These are phyloP conservation scores for Callospermophilus lateralis DNA, from an alignment of 2,113 vertebrate genomes.

Conservation along the genomic window DNA sequence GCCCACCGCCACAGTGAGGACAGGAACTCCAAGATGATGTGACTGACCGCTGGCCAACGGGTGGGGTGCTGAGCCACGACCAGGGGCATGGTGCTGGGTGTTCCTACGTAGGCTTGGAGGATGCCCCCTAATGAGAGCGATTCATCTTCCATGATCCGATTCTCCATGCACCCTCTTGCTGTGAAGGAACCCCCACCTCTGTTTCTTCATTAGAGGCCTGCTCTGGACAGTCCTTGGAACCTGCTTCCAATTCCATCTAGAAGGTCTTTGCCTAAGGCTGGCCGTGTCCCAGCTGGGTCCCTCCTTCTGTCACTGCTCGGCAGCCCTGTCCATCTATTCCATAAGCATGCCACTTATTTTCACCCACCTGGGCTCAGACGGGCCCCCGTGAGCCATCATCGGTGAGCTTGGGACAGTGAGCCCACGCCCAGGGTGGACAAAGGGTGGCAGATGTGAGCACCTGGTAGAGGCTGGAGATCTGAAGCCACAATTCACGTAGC, in stretches of 20 bases:
- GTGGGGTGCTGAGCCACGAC: neutral
- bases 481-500: no score
- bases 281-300: neutral
- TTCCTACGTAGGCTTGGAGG: neutral
- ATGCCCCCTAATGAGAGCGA: neutral
- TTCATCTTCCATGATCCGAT: slow-evolving; percentile 48
- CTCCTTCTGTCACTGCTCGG: neutral
- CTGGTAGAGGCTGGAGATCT: neutral
- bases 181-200: neutral
- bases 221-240: neutral
- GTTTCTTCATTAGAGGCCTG: neutral
- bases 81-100: fast-evolving
- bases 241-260: neutral
- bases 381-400: neutral
- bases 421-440: no score
- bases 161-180: neutral
- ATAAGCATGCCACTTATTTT: neutral
- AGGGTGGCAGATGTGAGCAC: neutral
- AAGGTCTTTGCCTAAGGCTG: neutral
- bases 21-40: neutral
- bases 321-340: neutral
- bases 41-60: neutral
- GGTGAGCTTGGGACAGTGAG: neutral
- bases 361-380: neutral
- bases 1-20: neutral